Evolutionary conservation across 2,113 vertebrate species (phyloP).

Genomic region (Phaetusa simplex): DNA sequence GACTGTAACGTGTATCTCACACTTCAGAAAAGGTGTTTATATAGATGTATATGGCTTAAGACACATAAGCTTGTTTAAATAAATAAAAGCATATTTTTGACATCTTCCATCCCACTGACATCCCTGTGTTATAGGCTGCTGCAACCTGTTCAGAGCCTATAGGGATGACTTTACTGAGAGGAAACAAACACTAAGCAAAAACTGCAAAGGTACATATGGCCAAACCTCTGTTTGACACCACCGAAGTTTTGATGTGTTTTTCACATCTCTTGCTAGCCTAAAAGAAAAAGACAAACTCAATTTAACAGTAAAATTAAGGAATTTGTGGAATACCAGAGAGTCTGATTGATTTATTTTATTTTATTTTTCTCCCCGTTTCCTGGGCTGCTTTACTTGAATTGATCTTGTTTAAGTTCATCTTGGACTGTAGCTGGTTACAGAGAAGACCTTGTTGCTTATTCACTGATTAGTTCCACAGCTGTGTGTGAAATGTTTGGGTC

Average conservation of each 20-base stretch:
- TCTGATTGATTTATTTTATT: no score
- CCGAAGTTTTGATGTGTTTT: not conserved
- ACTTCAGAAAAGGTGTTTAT: not conserved
- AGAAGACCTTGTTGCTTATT: not conserved
- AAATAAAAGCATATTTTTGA: not conserved
- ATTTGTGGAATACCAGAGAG: not conserved
- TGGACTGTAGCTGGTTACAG: not conserved
- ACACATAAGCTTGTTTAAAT: not conserved
- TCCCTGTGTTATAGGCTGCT: not conserved
- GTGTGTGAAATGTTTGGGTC: not conserved
- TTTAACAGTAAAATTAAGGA: not conserved
- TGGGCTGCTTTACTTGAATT: not conserved
- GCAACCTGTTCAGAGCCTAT: not conserved
- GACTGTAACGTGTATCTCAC: fast-evolving
- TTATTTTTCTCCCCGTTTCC: fast-evolving
- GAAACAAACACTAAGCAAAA: not conserved
- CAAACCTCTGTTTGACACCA: not conserved
- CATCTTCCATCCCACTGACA: not conserved
- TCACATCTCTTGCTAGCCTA: not conserved
- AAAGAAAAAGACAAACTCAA: not conserved
- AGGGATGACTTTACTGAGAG: not conserved
- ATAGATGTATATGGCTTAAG: not conserved
- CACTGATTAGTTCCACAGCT: not conserved
- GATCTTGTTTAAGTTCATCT: not conserved
- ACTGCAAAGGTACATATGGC: not conserved